Conservation (phyloP, 2,113 vertebrate genomes). For the Barbus barbus region DNA sequence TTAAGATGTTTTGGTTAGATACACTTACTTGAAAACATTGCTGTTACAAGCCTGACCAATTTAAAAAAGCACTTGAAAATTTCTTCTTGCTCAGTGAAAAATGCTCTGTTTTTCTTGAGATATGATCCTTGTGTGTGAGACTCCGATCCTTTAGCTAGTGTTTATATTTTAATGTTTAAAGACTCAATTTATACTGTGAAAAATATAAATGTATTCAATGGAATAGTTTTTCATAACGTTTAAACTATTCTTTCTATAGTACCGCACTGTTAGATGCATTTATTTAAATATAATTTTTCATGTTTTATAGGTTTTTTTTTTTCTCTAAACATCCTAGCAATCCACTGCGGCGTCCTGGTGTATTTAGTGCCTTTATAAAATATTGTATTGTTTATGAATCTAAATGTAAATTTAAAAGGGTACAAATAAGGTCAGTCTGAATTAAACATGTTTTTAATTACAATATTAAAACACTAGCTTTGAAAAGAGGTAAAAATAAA, state of each 20-base stretch:
- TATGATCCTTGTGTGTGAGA: not conserved
- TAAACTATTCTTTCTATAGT: not conserved
- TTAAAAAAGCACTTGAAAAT: not conserved
- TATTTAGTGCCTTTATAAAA: not conserved
- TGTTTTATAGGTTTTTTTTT: not conserved
- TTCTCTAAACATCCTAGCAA: not conserved
- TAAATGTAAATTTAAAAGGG: not conserved
- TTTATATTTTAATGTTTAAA: not conserved
- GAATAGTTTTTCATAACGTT: not conserved
- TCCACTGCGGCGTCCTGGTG: not conserved
- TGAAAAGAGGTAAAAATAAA: not conserved
- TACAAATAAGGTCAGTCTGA: not conserved
- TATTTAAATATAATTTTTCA: not conserved
- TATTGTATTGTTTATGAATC: not conserved
- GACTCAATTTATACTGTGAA: not conserved
- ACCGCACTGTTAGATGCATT: not conserved
- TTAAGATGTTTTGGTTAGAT: not conserved
- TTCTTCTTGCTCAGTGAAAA: not conserved
- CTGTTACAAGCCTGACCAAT: not conserved
- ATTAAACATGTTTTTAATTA: not conserved
- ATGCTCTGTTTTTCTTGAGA: no score
- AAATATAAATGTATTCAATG: not conserved
- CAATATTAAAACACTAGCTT: not conserved
- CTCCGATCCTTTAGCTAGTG: not conserved
- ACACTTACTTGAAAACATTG: not conserved